Evolutionary conservation across 2,888 invertebrate genomes (phyloP), one percentile per base, ranked within the genome.

Genomic region (Drosophila melanosoma): DNA sequence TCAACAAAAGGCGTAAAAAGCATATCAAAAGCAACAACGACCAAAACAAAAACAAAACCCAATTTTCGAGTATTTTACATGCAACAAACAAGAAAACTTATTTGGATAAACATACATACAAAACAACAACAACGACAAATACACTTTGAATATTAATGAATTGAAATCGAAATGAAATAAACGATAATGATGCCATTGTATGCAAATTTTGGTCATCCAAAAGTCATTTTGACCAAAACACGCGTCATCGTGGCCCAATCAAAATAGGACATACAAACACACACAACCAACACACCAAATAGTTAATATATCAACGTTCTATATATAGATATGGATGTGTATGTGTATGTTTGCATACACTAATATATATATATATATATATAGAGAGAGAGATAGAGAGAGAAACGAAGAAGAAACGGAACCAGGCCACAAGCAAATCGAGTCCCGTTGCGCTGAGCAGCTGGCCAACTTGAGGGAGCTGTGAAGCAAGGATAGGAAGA

Each of bases 141-240:
- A n/a, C 29, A 29, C 15, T 29, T 12, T 56, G 29, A 36, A 59
- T 51, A 52, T 48, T 38, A 61, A 67, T 64, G 35, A 29, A 29
- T 53, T 53, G 40, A 40, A 70, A 72, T 51, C 57, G 49, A 61
- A 76, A 59, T 54, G 38, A 49, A 49, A 68, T 59, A 73, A 42
- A 66, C 45, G 42, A 54, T 73, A 73, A 76, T 74, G 76, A 71
- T 74, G 70, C 54, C 70, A 64, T 73, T 68, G 61, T 64, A 68
- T 70, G 73, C 68, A 65, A 73, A 79, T 79, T 73, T 58, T 63
- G 49, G 61, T 45, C 60, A 74, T 62, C 71, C 69, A 42, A 68
- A 64, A 59, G 52, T 48, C 48, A 67, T 38, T 23, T 60, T 66
- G 42, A 59, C 48, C 51, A 71, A 64, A 48, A 15, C 45, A 45